Base-by-base conservation (phyloP, 2,888 invertebrate species). In the Melanchra persicariae region DNA sequence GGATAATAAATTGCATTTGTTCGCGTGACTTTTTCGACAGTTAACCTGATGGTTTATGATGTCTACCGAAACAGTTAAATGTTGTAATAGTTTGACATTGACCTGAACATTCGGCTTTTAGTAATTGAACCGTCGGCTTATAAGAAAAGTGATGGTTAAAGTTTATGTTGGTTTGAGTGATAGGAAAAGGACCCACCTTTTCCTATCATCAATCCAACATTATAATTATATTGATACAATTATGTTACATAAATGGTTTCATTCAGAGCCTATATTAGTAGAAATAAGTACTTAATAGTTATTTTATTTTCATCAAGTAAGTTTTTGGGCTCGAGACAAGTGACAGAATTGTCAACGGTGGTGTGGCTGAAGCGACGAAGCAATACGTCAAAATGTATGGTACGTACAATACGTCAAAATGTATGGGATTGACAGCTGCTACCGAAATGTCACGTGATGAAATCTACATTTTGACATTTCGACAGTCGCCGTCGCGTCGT, bases 11-110 rank as follows among this genome's bases (percentile, higher is more conserved):
- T 84, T 82, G 85, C 84, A 85, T 71, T 84, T 24, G 82, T 68
- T 84, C 63, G 86, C 85, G 85, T 86, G 86, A 83, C 86, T 83
- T 65, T 84, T 74, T 79, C 57, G 80, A 65, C 74, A 68, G 74
- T 74, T 77, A 72, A 51, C 77, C 57, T 45, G 67, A 69, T 69
- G 66, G 66, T 86, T 82, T 85, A 86, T 75, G 84, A 84, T 70
- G 79, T 78, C 76, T 77, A 75, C 77, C 71, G 47, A 69, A 75
- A 77, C 69, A 68, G 75, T 69, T 69, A 73, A 77, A 65, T 68
- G 69, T 60, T 60, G 55, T 79, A 64, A 61, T 61, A 61, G 59
- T 77, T 59, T 78, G 80, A 82, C 84, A 84, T 80, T 85, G 85
- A 84, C 78, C 84, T 51, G 59, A 54, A 58, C 65, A 26, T 77